Conservation (phyloP, 2,888 invertebrate genomes). For the Tenthredo distinguenda region DNA sequence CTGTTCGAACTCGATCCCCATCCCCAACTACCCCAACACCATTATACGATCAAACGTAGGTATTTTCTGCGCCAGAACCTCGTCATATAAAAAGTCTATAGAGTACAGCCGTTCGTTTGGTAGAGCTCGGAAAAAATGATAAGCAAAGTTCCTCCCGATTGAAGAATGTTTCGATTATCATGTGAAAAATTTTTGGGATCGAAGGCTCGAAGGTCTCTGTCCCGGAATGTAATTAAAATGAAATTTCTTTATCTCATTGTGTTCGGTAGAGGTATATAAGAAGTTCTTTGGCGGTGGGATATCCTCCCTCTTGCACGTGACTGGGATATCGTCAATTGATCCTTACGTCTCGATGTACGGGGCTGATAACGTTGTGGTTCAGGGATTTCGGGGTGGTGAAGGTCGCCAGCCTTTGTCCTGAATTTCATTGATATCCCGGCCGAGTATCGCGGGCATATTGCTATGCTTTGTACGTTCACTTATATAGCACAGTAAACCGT, state of each 20-base stretch:
- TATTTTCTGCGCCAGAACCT: neutral
- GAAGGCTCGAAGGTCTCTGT: too few species aligned
- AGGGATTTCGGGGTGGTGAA: neutral
- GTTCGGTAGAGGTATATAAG: neutral
- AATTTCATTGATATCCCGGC: conserved; percentile 36
- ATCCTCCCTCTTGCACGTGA: conserved; percentile 10
- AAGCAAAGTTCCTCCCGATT: neutral
- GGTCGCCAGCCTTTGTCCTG: conserved; percentile 24
- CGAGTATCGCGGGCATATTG: conserved; percentile 45
- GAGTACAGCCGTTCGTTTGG: conserved; percentile 39
- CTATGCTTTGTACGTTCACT: conserved; percentile 41
- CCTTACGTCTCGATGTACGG: conserved; percentile 1
- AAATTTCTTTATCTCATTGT: neutral
- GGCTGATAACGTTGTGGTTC: conserved; percentile 15
- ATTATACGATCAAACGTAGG: neutral
- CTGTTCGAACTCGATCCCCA: conserved; percentile 41
- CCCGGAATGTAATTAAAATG: neutral
- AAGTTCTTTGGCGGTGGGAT: neutral
- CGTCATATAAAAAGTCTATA: conserved; percentile 65
- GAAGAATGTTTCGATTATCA: too few species aligned
- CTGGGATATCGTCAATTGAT: conserved; percentile 32
- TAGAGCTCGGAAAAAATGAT: neutral
- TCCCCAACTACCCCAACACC: neutral
- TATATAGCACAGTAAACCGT: neutral
- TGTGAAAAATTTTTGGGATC: too few species aligned